phyloP scores from a whole-genome alignment of 2,113 vertebrate genomes.

The Bufo gargarizans region DNA sequence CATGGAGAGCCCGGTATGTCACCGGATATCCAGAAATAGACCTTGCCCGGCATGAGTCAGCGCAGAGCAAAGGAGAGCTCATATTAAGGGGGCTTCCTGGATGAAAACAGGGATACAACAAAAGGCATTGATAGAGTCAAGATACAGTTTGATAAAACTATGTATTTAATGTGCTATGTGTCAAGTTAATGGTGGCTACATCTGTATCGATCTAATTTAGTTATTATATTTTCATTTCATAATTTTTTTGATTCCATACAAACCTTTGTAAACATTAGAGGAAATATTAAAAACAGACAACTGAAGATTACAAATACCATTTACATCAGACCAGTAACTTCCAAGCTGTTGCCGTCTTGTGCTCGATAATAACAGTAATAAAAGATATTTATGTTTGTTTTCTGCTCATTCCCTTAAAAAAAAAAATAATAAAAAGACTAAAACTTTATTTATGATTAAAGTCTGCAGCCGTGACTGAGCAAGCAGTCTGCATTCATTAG shows the following conservation, averaged over 20 bases:
- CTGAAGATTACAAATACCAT: background rate
- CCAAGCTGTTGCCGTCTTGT: slow-evolving; percentile 20
- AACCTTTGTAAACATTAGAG: background rate
- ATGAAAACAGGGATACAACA: no score
- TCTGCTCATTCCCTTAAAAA: background rate
- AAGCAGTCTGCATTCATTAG: slow-evolving; percentile 11
- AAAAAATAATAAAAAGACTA: background rate
- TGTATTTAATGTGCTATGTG: no score
- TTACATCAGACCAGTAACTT: slow-evolving; percentile 30
- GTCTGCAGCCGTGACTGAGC: background rate
- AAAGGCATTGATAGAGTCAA: no score
- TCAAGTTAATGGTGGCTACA: no score
- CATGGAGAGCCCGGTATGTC: no score
- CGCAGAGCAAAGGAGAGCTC: no score
- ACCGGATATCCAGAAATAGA: no score
- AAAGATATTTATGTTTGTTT: slow-evolving; percentile 33
- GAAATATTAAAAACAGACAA: background rate
- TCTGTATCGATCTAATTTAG: no score
- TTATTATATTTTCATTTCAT: background rate
- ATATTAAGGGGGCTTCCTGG: no score
- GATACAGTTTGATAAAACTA: no score
- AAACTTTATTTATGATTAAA: slow-evolving; percentile 36
- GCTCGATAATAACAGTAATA: background rate
- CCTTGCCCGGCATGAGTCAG: no score
- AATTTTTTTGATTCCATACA: no score